Percentiles rank a stretch among this genome's conserved stretches.
Evolutionary conservation across 1,140 invertebrate species (phyloP).

Genomic region (Trichoplusia ni): DNA sequence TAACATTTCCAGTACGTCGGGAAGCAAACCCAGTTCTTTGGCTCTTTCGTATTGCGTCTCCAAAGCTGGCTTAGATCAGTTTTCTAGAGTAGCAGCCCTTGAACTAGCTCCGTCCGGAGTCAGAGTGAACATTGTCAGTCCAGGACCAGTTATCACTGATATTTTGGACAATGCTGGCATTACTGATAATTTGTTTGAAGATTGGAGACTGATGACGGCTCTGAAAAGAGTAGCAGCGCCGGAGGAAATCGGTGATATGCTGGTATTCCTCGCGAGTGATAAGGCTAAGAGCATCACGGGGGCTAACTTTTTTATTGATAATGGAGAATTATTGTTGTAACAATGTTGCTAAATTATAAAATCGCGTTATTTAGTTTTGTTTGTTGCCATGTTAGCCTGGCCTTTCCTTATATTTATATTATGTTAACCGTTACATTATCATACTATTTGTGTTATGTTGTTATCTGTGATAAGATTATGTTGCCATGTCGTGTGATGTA

Average conservation of each 20-base stretch:
- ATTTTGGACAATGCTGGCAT: not conserved
- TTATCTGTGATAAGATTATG: too few species aligned
- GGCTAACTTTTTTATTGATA: not conserved
- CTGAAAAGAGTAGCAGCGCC: not conserved
- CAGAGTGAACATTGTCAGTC: conserved; percentile 2
- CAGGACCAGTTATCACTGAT: conserved; percentile 1
- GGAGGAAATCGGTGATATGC: not conserved
- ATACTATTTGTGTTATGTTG: too few species aligned
- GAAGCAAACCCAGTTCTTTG: not conserved
- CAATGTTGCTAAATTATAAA: too few species aligned
- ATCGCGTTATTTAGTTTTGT: too few species aligned
- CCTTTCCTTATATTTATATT: too few species aligned
- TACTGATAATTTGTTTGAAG: not conserved
- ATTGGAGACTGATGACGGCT: not conserved
- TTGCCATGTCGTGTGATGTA: too few species aligned
- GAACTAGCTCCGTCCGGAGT: not conserved
- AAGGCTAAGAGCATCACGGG: conserved; percentile 14
- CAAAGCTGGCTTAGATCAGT: conserved; percentile 1
- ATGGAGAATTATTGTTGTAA: not conserved
- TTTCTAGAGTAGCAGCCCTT: not conserved
- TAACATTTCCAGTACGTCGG: conserved; percentile 5
- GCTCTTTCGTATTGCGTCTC: not conserved
- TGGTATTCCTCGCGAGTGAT: conserved; percentile 2
- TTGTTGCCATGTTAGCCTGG: too few species aligned
- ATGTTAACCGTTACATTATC: too few species aligned